Conservation (phyloP, 2,888 invertebrate genomes). For the Tachystola acroxantha region DNA sequence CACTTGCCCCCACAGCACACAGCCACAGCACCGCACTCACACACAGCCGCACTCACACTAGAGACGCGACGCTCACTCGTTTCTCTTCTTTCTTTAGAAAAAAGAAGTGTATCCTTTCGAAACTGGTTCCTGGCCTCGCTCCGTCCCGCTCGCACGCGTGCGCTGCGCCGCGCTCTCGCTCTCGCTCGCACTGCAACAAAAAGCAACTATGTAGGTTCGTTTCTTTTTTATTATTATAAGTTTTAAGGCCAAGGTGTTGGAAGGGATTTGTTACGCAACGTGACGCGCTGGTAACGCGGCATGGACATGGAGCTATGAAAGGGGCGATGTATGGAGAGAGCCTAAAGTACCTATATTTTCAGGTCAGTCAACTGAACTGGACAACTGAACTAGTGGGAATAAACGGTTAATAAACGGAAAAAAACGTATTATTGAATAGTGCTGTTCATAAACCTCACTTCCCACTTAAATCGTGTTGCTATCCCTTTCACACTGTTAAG, state of each 20-base stretch:
- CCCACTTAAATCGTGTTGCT: no score
- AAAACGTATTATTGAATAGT: no score
- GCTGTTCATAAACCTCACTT: no score
- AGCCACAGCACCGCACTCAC: conserved; percentile 40
- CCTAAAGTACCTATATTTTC: no score
- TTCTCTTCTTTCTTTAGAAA: conserved; percentile 37
- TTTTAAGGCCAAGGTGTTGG: conserved; percentile 34
- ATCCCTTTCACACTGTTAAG: no score
- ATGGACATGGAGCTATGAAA: no score
- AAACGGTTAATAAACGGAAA: no score
- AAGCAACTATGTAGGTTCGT: conserved; percentile 44
- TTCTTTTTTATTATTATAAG: conserved; percentile 30
- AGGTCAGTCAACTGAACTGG: no score
- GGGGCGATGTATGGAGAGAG: no score
- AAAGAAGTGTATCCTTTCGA: conserved; percentile 30
- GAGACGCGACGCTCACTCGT: conserved; percentile 39
- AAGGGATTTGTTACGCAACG: conserved; percentile 35
- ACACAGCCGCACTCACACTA: conserved; percentile 63
- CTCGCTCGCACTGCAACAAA: conserved; percentile 66
- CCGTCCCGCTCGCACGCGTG: conserved; percentile 33
- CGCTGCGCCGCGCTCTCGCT: conserved; percentile 18
- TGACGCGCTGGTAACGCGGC: no score
- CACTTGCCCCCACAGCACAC: conserved; percentile 34
- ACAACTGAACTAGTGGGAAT: no score
- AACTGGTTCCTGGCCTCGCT: conserved; percentile 49